Percentiles rank a stretch among this genome's conserved stretches.
Evolutionary conservation across 2,113 vertebrate species (phyloP).

Genomic region (Pangasianodon gigas): DNA sequence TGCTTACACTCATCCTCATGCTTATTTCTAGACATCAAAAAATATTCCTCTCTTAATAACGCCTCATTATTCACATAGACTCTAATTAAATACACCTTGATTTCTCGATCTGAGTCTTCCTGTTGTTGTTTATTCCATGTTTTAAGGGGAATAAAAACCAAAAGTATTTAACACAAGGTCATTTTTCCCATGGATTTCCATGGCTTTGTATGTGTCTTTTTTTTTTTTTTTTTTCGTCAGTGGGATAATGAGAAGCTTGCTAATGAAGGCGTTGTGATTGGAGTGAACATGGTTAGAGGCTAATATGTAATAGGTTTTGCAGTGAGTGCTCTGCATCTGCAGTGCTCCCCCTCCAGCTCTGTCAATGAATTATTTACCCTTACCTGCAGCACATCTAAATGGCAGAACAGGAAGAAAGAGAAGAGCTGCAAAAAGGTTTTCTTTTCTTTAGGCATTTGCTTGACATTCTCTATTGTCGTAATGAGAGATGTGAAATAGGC

Average conservation of each 20-base stretch:
- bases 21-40: not conserved
- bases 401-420: slow-evolving; percentile 38
- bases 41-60: not conserved
- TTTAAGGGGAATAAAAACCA: slow-evolving; percentile 17
- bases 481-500: slow-evolving; percentile 36
- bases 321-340: slow-evolving; percentile 44
- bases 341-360: slow-evolving; percentile 41
- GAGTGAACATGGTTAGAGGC: slow-evolving; percentile 43
- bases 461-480: slow-evolving; percentile 30
- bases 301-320: slow-evolving; percentile 47
- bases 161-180: not conserved
- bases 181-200: not conserved
- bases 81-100: not conserved
- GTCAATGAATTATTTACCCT: slow-evolving; percentile 57
- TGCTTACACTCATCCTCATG: not conserved
- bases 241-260: slow-evolving; percentile 44
- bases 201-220: not conserved
- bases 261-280: slow-evolving; percentile 49
- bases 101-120: not conserved
- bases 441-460: slow-evolving; percentile 31
- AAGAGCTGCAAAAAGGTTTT: slow-evolving; percentile 32
- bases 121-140: not conserved
- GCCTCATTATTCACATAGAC: not conserved
- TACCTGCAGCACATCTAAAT: slow-evolving; percentile 49
- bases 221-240: not conserved